Evolutionary conservation across 2,113 vertebrate genomes (phyloP), one percentile per base, ranked within the genome.

Genomic region (Sceloporus tristichus): DNA sequence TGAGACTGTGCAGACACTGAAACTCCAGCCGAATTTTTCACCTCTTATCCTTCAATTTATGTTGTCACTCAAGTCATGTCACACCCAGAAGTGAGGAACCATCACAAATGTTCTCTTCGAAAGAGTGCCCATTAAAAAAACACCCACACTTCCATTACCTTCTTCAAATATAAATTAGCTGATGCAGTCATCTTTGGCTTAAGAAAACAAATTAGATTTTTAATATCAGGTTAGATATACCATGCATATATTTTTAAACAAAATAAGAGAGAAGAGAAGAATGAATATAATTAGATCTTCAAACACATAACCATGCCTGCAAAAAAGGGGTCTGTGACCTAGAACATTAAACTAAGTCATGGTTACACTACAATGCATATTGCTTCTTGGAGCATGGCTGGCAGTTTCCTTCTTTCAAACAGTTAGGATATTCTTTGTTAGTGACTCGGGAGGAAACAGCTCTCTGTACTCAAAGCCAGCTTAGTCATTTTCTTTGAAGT

Each of bases 151-250:
- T 80, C 2, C 84, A 76, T 42, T 34, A 14, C 23, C 1, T 10
- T 74, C 87, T 53, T 54, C 82, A 93, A 88, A 87, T 73, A 86
- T 70, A 74, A 88, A 92, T 91, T 86, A 91, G 11, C 66, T 1
- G 0, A 9, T 81, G 85, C 25, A 88, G 85, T 40, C 21, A 70
- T 86, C 82, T 90, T 93, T 92, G 34, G 68, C 85, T 92, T 94
- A 91, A 90, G 91, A 89, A 91, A 79, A 90, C 42, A 90, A 92
- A 91, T 76, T 77, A 90, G 71, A 87, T 70, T 90, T 88, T 59
- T 70, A 71, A 56, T 48, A 34, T 87, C 79, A 87, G 82, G 66
- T 85, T 79, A 68, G 38, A 62, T 66, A 81, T 65, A 59, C 40
- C 75, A 54, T 81, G 13, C 75, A 86, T 76, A 65, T 76, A 79